These are phyloP conservation scores for Microcebus lehilahytsara DNA, from an alignment of 2,113 vertebrate genomes.

Conservation along the genomic window DNA sequence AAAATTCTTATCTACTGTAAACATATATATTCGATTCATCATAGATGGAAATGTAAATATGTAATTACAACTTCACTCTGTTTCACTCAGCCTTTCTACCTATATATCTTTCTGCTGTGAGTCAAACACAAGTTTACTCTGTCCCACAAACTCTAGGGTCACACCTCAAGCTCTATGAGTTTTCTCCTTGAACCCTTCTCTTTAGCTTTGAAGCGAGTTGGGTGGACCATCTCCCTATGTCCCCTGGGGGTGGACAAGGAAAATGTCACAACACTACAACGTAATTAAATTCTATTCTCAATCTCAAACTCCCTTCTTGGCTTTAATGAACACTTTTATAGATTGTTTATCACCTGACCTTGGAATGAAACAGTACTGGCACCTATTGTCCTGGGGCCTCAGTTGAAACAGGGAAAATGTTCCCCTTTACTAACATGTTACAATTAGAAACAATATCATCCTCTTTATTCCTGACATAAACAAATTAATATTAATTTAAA, in stretches of 20 bases:
- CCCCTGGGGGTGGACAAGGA: neutral
- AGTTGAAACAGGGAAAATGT: neutral
- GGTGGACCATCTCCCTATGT: neutral
- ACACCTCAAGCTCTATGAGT: neutral
- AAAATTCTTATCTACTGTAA: neutral
- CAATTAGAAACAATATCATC: neutral
- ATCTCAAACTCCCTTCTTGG: neutral
- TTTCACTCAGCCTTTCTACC: neutral
- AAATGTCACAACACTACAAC: neutral
- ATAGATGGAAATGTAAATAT: neutral
- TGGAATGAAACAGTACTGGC: neutral
- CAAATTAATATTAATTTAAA: neutral
- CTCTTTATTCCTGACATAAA: neutral
- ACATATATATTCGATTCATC: neutral
- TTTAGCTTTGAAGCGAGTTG: neutral
- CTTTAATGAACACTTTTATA: neutral
- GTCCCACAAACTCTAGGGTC: neutral
- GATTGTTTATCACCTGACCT: neutral
- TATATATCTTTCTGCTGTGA: neutral
- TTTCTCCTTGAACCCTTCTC: neutral
- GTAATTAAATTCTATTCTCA: neutral
- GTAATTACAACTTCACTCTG: neutral
- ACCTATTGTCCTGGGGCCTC: neutral
- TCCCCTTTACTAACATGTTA: neutral
- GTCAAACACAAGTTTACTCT: neutral